These are phyloP conservation scores for Aplysina aerophoba DNA, from an alignment of 37 sponge, comb jelly and placozoan species.

Conservation along the genomic window DNA sequence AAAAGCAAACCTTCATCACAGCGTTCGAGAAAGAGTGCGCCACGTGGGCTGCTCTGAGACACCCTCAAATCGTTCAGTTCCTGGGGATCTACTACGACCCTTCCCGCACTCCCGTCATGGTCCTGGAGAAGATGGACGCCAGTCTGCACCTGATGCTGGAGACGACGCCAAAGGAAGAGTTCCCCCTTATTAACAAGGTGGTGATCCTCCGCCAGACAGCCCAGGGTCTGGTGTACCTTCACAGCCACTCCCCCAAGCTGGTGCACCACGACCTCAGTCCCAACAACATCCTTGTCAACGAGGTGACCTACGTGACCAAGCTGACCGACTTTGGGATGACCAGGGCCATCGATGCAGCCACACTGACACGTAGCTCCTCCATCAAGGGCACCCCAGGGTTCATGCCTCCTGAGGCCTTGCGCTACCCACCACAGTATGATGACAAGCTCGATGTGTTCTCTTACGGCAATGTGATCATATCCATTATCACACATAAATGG, in stretches of 20 bases:
- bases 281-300: background rate
- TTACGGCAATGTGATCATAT: no score
- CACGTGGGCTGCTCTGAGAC: background rate
- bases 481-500: no score
- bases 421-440: no score
- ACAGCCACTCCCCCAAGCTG: background rate
- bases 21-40: background rate
- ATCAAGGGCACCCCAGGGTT: no score
- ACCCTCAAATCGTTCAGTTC: background rate
- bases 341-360: background rate
- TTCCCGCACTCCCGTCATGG: background rate
- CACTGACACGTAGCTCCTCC: background rate
- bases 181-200: background rate
- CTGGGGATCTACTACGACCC: background rate
- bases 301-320: no score
- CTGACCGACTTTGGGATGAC: no score
- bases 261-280: background rate
- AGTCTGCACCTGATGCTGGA: background rate
- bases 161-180: background rate
- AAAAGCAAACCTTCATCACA: background rate
- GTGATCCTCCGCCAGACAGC: background rate
- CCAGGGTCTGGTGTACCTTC: background rate
- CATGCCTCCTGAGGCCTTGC: no score
- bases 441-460: no score
- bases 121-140: conserved; percentile 1